These are phyloP conservation scores for Apamea sordens DNA, from an alignment of 2,888 invertebrate genomes.

Conservation along the genomic window DNA sequence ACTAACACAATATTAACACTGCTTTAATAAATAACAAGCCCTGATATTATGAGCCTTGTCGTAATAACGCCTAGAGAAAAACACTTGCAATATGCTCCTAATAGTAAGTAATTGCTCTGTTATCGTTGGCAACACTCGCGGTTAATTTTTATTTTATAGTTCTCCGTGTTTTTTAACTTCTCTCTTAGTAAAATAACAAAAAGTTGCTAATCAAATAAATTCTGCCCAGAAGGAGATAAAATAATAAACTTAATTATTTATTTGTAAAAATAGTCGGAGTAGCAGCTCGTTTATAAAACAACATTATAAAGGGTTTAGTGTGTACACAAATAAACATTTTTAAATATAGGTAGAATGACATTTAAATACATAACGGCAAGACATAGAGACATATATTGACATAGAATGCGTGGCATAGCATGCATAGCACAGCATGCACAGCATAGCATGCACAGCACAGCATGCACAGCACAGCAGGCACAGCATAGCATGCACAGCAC, in stretches of 20 bases:
- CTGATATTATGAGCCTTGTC: slow-evolving; percentile 4
- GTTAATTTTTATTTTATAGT: slow-evolving; percentile 16
- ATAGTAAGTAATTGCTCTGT: slow-evolving; percentile 49
- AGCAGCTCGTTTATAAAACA: not conserved
- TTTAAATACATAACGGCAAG: too few species aligned
- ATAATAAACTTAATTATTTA: not conserved
- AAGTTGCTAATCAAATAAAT: not conserved
- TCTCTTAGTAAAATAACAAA: not conserved
- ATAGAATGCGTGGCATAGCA: too few species aligned
- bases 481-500: too few species aligned
- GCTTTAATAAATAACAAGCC: slow-evolving; percentile 27
- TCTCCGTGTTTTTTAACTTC: not conserved
- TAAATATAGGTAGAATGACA: not conserved
- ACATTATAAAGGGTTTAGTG: too few species aligned
- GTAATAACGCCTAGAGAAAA: slow-evolving; percentile 42
- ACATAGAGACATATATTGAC: too few species aligned
- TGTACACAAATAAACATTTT: not conserved
- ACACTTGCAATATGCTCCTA: slow-evolving; percentile 41
- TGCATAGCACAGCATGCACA: too few species aligned
- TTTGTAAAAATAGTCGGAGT: not conserved
- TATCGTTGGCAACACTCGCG: slow-evolving; percentile 26
- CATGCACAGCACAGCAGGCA: too few species aligned
- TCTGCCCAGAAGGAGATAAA: too few species aligned
- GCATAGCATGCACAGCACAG: too few species aligned
- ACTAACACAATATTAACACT: slow-evolving; percentile 29